Conservation (phyloP, 2,797 vertebrate species). For the Molossus alvarezi region DNA sequence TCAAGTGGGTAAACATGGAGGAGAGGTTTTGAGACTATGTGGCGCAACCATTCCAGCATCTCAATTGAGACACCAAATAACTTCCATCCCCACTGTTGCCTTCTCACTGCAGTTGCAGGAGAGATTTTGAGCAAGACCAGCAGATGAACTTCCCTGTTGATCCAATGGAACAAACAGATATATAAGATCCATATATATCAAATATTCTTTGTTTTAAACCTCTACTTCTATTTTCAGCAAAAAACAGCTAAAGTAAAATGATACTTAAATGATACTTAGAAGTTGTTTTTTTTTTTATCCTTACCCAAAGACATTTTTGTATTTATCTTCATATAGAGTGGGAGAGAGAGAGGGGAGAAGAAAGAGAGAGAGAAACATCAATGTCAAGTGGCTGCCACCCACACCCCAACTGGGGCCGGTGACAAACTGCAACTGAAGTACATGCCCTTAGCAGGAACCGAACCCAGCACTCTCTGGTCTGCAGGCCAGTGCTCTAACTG, state of each 20-base stretch:
- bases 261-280: slow-evolving; percentile 41
- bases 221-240: not conserved
- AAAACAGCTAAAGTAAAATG: not conserved
- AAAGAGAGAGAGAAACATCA: no score
- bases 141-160: not conserved
- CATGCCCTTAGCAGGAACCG: no score
- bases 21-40: not conserved
- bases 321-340: no score
- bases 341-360: no score
- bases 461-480: no score
- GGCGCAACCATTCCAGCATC: not conserved
- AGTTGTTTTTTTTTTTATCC: not conserved
- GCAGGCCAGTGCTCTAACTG: no score
- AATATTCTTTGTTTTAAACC: not conserved
- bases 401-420: no score
- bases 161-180: not conserved
- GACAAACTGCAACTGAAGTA: no score
- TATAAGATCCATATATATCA: not conserved
- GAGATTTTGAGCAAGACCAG: not conserved
- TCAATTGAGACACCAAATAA: not conserved
- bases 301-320: no score
- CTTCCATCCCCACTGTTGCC: not conserved
- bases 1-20: no score
- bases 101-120: not conserved
- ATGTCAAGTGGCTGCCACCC: no score